Percentiles rank a stretch among this genome's conserved stretches.
These are phyloP conservation scores for Orussus abietinus DNA, from an alignment of 1,140 invertebrate genomes.

Conservation along the genomic window DNA sequence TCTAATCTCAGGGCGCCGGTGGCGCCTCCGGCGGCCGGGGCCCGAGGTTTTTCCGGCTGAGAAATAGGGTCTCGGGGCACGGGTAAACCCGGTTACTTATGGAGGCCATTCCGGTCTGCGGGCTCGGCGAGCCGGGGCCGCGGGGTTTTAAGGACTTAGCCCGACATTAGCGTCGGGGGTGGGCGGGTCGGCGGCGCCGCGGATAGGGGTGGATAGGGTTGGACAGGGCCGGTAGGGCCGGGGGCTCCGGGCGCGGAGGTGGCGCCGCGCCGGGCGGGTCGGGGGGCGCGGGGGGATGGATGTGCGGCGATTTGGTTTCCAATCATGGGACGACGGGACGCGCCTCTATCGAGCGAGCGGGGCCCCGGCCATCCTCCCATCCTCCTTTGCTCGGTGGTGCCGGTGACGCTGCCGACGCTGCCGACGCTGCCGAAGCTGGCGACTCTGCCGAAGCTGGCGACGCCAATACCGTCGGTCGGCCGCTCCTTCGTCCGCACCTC, in stretches of 20 bases:
- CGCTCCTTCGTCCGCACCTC: conserved; percentile 17
- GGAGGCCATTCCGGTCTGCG: conserved; percentile 48
- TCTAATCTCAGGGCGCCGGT: too few relatives aligned
- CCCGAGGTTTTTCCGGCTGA: conserved; percentile 47
- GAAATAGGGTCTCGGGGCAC: conserved; percentile 49
- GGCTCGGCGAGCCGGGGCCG: conserved; percentile 31
- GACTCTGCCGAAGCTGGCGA: conserved; percentile 16
- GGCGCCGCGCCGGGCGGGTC: not conserved
- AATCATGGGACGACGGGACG: conserved; percentile 55
- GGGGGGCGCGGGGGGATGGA: conserved; percentile 35
- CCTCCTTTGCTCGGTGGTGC: conserved; percentile 37
- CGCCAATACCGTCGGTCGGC: conserved; percentile 32
- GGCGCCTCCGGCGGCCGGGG: too few relatives aligned
- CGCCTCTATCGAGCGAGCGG: conserved; percentile 53
- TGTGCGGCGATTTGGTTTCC: conserved; percentile 56
- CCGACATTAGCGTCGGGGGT: conserved; percentile 47
- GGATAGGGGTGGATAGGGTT: not conserved
- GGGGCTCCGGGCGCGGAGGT: conserved; percentile 19
- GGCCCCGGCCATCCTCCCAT: conserved; percentile 49
- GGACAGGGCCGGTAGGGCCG: not conserved
- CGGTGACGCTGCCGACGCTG: conserved; percentile 36
- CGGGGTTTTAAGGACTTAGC: conserved; percentile 51
- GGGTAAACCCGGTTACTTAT: conserved; percentile 52
- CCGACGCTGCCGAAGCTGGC: conserved; percentile 20
- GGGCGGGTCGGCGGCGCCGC: conserved; percentile 2